Evolutionary conservation across 2,888 invertebrate species (phyloP).

Genomic region (Plagodis pulveraria): DNA sequence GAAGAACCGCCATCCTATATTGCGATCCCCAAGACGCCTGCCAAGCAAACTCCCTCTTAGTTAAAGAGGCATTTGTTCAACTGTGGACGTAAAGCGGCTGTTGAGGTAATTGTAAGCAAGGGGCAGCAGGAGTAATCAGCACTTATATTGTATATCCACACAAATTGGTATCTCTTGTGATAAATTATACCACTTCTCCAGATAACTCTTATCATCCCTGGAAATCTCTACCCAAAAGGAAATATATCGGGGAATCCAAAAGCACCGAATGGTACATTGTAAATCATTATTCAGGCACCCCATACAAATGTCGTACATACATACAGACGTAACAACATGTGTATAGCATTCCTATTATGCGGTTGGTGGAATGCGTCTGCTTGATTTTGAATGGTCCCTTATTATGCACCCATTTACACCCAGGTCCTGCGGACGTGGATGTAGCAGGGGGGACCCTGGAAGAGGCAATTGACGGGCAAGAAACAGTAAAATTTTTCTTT

Average conservation of each 20-base stretch:
- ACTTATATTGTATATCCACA: background rate
- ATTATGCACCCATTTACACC: constrained; percentile 85
- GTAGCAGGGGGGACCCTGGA: constrained; percentile 31
- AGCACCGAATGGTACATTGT: constrained; percentile 54
- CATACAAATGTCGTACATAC: constrained; percentile 77
- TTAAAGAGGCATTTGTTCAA: too few relatives aligned
- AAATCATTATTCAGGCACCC: constrained; percentile 78
- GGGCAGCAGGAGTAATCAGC: background rate
- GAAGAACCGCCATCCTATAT: too few relatives aligned
- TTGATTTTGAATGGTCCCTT: constrained; percentile 83
- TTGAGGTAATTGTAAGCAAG: too few relatives aligned
- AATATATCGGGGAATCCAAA: constrained; percentile 37
- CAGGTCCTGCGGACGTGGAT: constrained; percentile 46
- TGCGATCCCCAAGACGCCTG: too few relatives aligned
- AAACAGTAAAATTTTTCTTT: too few relatives aligned
- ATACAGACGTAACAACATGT: constrained; percentile 71
- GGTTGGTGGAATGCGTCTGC: constrained; percentile 70
- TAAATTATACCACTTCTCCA: background rate
- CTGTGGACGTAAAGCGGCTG: too few relatives aligned
- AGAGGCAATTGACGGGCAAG: constrained; percentile 6
- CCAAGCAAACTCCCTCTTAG: too few relatives aligned
- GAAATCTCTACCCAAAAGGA: constrained; percentile 36
- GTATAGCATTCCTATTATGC: constrained; percentile 80
- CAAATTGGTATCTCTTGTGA: background rate
- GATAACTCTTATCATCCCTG: constrained; percentile 23